Conservation (phyloP, 2,888 invertebrate genomes). For the Gerosis bhagava region DNA sequence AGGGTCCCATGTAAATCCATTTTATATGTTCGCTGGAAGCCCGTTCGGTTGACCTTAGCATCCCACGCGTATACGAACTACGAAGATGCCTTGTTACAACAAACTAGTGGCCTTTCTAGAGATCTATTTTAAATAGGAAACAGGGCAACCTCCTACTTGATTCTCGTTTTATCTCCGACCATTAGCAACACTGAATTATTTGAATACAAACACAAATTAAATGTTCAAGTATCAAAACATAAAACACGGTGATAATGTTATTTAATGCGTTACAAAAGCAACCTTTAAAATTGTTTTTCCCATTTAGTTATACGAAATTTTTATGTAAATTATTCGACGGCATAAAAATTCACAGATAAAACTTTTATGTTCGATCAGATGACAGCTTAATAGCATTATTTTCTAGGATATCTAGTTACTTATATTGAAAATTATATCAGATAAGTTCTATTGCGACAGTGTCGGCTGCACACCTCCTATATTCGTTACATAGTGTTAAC, state of each 20-base stretch:
- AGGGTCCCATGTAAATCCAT: slow-evolving; percentile 24
- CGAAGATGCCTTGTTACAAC: slow-evolving; percentile 28
- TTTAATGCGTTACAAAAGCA: background rate
- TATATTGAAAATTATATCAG: slow-evolving; percentile 13
- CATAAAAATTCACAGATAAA: slow-evolving; percentile 19
- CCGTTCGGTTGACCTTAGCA: slow-evolving; percentile 22
- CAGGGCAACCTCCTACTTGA: slow-evolving; percentile 22
- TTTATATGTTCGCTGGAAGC: slow-evolving; percentile 24
- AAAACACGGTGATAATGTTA: slow-evolving; percentile 11
- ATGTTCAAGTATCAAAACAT: slow-evolving; percentile 7
- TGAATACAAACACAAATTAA: slow-evolving; percentile 18
- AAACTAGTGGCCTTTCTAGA: slow-evolving; percentile 29
- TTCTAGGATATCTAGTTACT: slow-evolving; percentile 17
- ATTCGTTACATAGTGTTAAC: slow-evolving; percentile 58
- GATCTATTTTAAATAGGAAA: slow-evolving; percentile 23
- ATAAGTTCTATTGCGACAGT: slow-evolving; percentile 39
- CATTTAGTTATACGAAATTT: no score
- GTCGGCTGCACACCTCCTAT: slow-evolving; percentile 52
- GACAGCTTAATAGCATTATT: slow-evolving; percentile 21
- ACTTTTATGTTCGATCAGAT: slow-evolving; percentile 7
- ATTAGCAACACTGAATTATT: slow-evolving; percentile 17
- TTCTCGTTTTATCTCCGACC: slow-evolving; percentile 21
- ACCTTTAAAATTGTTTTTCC: slow-evolving; percentile 4
- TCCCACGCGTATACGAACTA: slow-evolving; percentile 29
- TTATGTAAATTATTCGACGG: no score